A percentile compares a stretch with the other conserved stretches of the same genome.
Conservation (phyloP, 2,113 vertebrate species). For the Lophius piscatorius region DNA sequence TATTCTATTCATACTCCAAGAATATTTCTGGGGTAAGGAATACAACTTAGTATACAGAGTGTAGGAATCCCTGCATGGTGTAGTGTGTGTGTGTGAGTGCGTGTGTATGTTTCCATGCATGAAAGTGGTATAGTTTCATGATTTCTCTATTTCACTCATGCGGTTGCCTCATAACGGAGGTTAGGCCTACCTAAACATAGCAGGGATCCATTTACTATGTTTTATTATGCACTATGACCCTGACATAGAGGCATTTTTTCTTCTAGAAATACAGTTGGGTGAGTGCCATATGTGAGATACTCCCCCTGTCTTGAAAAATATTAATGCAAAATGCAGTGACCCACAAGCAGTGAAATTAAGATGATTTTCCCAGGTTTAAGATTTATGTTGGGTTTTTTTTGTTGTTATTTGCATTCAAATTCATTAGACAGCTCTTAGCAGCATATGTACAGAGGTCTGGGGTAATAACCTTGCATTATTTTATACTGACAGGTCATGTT, state of each 20-base stretch:
- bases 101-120: neutral
- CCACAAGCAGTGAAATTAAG: constrained; percentile 2
- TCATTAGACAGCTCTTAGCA: neutral
- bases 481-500: neutral
- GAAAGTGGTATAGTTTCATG: constrained; percentile 22
- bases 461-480: neutral
- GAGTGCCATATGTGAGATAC: constrained; percentile 12
- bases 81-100: neutral
- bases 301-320: constrained; percentile 6
- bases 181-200: constrained; percentile 71
- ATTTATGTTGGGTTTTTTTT: neutral
- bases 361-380: constrained; percentile 1
- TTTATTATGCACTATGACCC: constrained; percentile 75
- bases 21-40: neutral
- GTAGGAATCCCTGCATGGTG: neutral
- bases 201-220: constrained; percentile 72
- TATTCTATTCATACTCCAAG: neutral
- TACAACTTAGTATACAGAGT: neutral
- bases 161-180: constrained; percentile 63
- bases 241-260: constrained; percentile 64
- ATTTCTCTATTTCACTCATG: constrained; percentile 53
- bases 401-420: neutral
- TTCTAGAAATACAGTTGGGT: constrained; percentile 75
- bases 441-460: too few species aligned
- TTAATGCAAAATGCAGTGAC: constrained; percentile 2